Percentiles rank a stretch among this genome's conserved stretches.
phyloP scores from a whole-genome alignment of 2,888 invertebrate species.

The Noctua janthina region DNA sequence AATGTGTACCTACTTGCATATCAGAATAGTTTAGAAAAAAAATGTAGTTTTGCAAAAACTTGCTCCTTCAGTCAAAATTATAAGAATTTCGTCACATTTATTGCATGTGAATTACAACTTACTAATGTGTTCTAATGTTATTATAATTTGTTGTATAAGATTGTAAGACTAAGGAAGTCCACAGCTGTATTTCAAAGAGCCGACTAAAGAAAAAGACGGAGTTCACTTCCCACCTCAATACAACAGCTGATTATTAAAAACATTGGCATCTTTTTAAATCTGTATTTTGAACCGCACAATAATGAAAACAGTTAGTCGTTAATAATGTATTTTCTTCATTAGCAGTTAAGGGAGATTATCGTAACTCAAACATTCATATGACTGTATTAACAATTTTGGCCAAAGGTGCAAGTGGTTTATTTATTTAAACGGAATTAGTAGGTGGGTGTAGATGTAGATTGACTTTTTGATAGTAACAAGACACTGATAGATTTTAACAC shows the following conservation, averaged over 20 bases:
- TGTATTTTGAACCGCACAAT: too few relatives aligned
- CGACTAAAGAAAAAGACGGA: neutral
- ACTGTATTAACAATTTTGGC: constrained; percentile 34
- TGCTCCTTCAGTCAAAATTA: constrained; percentile 39
- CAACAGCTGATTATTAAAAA: neutral
- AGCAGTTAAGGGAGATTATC: neutral
- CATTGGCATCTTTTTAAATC: neutral
- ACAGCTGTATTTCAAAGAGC: constrained; percentile 1
- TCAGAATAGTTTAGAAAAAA: constrained; percentile 1
- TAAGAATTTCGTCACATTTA: neutral
- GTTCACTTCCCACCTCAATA: neutral
- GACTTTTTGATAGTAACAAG: constrained; percentile 41
- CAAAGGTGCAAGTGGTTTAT: constrained; percentile 38
- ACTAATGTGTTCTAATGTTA: neutral
- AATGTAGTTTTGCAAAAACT: constrained; percentile 9
- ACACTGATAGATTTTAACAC: constrained; percentile 54
- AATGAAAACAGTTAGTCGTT: neutral
- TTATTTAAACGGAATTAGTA: constrained; percentile 40
- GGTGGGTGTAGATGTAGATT: constrained; percentile 43
- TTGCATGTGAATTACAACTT: neutral
- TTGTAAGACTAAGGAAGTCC: neutral
- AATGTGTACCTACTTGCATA: constrained; percentile 15
- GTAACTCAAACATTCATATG: neutral
- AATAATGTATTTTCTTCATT: neutral
- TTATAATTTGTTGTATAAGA: neutral